Evolutionary conservation across 2,888 invertebrate species (phyloP).

Genomic region (Parnassius smintheus): DNA sequence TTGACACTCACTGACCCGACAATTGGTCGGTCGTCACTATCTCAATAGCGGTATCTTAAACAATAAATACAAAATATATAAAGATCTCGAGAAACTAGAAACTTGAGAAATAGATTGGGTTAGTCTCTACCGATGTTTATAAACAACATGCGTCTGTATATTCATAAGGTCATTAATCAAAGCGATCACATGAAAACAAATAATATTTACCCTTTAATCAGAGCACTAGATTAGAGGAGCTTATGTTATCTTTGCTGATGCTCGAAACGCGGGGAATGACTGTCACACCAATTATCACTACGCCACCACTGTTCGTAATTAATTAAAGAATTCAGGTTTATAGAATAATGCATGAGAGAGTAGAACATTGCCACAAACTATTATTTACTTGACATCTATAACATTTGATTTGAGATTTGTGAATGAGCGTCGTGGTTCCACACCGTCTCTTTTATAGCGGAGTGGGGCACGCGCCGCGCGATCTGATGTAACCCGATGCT

Average conservation of each 20-base stretch:
- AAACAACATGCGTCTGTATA: conserved; percentile 17
- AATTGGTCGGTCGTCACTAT: conserved; percentile 8
- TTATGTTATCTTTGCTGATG: conserved; percentile 71
- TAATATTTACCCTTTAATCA: conserved; percentile 71
- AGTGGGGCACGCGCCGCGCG: conserved; percentile 52
- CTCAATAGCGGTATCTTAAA: not conserved
- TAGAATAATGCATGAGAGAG: conserved; percentile 69
- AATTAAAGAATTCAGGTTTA: conserved; percentile 56
- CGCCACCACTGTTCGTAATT: conserved; percentile 76
- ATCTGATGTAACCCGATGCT: conserved; percentile 64
- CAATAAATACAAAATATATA: not conserved
- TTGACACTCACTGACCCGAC: conserved; percentile 30
- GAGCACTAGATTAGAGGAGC: conserved; percentile 47
- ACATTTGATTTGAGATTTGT: conserved; percentile 57
- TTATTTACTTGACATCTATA: conserved; percentile 66
- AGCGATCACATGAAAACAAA: conserved; percentile 41
- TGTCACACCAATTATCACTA: conserved; percentile 76
- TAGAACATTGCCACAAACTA: conserved; percentile 77
- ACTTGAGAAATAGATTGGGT: not conserved
- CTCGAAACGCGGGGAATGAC: conserved; percentile 72
- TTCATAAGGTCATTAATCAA: conserved; percentile 21
- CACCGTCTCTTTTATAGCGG: conserved; percentile 57
- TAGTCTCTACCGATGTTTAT: conserved; percentile 13
- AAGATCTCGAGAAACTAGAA: not conserved
- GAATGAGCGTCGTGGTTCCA: conserved; percentile 55